phyloP scores from a whole-genome alignment of 2,888 invertebrate genomes.

The Colostygia pectinataria region DNA sequence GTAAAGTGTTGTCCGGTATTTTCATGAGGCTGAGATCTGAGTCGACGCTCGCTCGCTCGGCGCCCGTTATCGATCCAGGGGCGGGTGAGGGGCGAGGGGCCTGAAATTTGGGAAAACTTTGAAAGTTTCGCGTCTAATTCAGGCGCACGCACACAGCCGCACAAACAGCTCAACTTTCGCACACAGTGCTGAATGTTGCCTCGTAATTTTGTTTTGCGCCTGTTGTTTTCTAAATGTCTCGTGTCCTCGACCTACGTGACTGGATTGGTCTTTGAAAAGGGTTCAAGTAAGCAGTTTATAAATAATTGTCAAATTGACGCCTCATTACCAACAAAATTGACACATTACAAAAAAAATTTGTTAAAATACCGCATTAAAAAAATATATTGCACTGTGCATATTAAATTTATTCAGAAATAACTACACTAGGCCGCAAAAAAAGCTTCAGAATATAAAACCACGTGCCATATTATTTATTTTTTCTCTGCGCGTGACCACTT shows the following conservation, averaged over 20 bases:
- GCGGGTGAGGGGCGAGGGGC: conserved; percentile 61
- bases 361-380: too few species aligned
- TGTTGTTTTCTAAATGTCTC: conserved; percentile 73
- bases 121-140: conserved; percentile 84
- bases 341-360: too few species aligned
- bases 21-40: conserved; percentile 70
- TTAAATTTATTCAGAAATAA: too few species aligned
- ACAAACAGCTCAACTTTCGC: conserved; percentile 59
- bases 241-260: conserved; percentile 69
- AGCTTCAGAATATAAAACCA: too few species aligned
- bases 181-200: conserved; percentile 55
- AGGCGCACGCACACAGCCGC: conserved; percentile 79
- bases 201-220: conserved; percentile 76
- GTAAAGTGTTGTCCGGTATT: conserved; percentile 79
- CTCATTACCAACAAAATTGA: neutral
- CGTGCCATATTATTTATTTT: too few species aligned
- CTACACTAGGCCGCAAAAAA: too few species aligned
- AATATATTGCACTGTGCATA: too few species aligned
- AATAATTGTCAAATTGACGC: conserved; percentile 35
- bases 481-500: too few species aligned
- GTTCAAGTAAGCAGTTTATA: conserved; percentile 43
- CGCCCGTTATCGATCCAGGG: conserved; percentile 75
- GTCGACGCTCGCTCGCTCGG: conserved; percentile 62
- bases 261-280: conserved; percentile 54
- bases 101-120: conserved; percentile 83